Base-by-base conservation (phyloP, 2,797 vertebrate species). In the Pangasius mekongensis region DNA sequence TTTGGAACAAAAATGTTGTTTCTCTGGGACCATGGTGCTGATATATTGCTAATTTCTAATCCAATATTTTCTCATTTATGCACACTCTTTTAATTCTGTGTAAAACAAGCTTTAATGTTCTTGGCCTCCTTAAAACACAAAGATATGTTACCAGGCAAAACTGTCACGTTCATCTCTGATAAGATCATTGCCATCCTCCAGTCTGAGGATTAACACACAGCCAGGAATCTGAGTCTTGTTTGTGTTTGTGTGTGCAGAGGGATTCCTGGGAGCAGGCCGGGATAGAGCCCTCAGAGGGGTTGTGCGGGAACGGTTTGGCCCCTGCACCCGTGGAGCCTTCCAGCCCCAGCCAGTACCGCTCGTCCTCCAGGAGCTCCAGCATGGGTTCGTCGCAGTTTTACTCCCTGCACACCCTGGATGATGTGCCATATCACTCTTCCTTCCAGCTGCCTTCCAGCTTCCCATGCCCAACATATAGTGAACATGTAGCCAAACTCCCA, bases 221-320 rank as follows among this genome's bases (percentile, higher is more conserved):
- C 56, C 49, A 83, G 71, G 43, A 56, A 78, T 88, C 84, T 86
- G 43, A 83, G 47, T 60, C 14, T 36, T 93, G 43, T 62, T 92
- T 83, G 36, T 90, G 88, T 85, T 76, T 74, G 16, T 86, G 56
- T 16, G 81, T 69, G 33, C 93, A 99, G 98, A 97, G 97, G 89
- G 97, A 98, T 88, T 94, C 97, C 0, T 98, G 98, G 98, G 98
- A 99, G 86, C 97, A 97, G 92, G 90, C 93, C 0, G 91, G 94
- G 16, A 82, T 96, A 0, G 96, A 98, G 71, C 91, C 95, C 0
- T 84, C 93, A 0, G 97, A 98, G 0, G 54, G 92, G 2, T 60
- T 95, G 0, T 97, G 97, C 56, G 52, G 96, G 0, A 97, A 98
- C 3, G 76, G 93, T 36, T 93, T 97, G 91, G 90, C 95, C 0